Conservation (phyloP, 2,113 vertebrate genomes). For the Triplophysa dalaica region DNA sequence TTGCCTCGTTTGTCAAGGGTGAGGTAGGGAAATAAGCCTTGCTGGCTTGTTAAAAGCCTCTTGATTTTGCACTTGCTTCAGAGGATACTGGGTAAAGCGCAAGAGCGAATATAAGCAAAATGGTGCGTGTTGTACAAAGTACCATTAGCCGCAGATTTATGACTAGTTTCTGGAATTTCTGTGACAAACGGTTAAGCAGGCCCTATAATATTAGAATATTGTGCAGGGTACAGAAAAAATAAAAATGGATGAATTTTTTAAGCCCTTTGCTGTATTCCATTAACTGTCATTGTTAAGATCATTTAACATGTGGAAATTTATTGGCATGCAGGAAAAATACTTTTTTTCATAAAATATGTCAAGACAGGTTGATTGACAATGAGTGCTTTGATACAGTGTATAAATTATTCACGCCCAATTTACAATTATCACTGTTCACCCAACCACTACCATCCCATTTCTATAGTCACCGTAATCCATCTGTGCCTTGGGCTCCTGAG, state of each 20-base stretch:
- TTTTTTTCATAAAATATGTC: too few relatives aligned
- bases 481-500: slow-evolving; percentile 5
- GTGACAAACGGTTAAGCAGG: slow-evolving; percentile 6
- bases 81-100: slow-evolving; percentile 3
- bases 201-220: background rate
- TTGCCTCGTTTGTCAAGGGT: slow-evolving; percentile 35
- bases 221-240: background rate
- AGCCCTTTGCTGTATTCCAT: background rate
- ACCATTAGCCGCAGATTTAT: slow-evolving; percentile 10
- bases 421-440: background rate
- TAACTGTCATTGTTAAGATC: background rate
- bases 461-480: slow-evolving; percentile 9
- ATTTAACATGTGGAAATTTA: too few relatives aligned
- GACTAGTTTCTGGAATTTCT: slow-evolving; percentile 1
- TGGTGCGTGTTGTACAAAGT: background rate
- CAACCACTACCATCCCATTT: background rate
- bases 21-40: slow-evolving; percentile 37
- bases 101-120: background rate
- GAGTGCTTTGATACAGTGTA: background rate
- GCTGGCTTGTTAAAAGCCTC: slow-evolving; percentile 34
- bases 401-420: background rate
- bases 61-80: slow-evolving; percentile 46
- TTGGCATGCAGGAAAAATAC: too few relatives aligned
- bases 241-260: background rate
- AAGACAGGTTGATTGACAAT: too few relatives aligned